Evolutionary conservation across 2,113 vertebrate genomes (phyloP), one percentile per base, ranked within the genome.

Genomic region (Hystrix brachyura): DNA sequence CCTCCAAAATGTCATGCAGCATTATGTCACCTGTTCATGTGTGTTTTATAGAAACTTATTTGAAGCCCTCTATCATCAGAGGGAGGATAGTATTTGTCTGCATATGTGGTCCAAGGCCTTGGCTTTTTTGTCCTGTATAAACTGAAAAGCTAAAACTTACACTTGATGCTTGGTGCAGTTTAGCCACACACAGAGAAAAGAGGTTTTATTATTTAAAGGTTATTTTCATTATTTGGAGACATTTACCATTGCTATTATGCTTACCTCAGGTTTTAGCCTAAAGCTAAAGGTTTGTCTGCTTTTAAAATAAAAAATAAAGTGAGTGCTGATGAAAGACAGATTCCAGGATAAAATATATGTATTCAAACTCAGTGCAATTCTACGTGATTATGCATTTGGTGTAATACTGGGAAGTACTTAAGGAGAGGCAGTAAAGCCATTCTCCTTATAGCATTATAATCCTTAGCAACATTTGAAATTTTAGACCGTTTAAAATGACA

Each of bases 281-380:
- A 48, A 76, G 59, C n/a, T 81, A 53, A 92, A 87, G 17, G 43
- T 71, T 32, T 87, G 12, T 94, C 87, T 95, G 38, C 59, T 57
- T 95, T 79, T 62, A 88, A 85, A 95, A 91, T 43, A 57, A 76
- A 87, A 78, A 79, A 38, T 27, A 60, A 64, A 81, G 81, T n/a
- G 60, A 48, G 18, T 15, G 1, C 38, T 48, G 14, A 32, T 17
- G 46, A 89, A 55, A 3, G 74, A 51, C 12, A 55, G 27, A 69
- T 46, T 78, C 18, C 2, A 21, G 29, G 27, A 38, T 94, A 48
- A 94, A 79, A 53, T 90, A 25, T 13, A 3, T 17, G 2, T 87
- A 51, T 60, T 65, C 79, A 60, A 72, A 59, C 34, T 34, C 46
- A 71, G 78, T 51, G 51, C 48, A 27, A 51, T 64, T 27, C 43